phyloP scores from a whole-genome alignment of 2,113 vertebrate species.

The Phyllopteryx taeniolatus region DNA sequence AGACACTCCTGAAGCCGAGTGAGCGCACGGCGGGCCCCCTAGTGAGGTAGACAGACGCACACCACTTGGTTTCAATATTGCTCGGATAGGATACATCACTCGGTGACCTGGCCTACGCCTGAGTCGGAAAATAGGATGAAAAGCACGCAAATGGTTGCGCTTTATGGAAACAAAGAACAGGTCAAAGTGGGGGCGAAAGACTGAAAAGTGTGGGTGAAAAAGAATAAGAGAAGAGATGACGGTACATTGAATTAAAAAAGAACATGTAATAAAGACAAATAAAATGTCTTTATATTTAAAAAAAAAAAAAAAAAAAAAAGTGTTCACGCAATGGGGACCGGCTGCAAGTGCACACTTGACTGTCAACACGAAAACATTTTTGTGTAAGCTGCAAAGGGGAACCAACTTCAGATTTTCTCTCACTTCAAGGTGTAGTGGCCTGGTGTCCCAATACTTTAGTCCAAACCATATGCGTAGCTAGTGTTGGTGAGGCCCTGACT shows the following conservation, averaged over 20 bases:
- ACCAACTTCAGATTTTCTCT: not conserved
- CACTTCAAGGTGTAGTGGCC: not conserved
- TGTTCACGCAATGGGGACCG: not conserved
- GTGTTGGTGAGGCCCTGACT: too few relatives aligned
- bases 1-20: constrained; percentile 47
- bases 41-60: constrained; percentile 21
- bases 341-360: not conserved
- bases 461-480: not conserved
- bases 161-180: constrained; percentile 55
- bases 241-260: not conserved
- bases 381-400: not conserved
- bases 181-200: constrained; percentile 50
- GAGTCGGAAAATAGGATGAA: constrained; percentile 60
- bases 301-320: not conserved
- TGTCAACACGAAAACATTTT: not conserved
- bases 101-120: constrained; percentile 36
- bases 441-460: not conserved
- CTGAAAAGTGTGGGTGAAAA: constrained; percentile 31
- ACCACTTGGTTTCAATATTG: constrained; percentile 64
- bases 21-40: constrained; percentile 26
- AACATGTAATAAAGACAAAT: not conserved
- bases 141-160: not conserved
- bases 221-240: not conserved
- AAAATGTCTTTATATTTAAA: not conserved
- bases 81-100: constrained; percentile 53